Base-by-base conservation (phyloP, 2,113 vertebrate genomes). In the Triplophysa siluroides region DNA sequence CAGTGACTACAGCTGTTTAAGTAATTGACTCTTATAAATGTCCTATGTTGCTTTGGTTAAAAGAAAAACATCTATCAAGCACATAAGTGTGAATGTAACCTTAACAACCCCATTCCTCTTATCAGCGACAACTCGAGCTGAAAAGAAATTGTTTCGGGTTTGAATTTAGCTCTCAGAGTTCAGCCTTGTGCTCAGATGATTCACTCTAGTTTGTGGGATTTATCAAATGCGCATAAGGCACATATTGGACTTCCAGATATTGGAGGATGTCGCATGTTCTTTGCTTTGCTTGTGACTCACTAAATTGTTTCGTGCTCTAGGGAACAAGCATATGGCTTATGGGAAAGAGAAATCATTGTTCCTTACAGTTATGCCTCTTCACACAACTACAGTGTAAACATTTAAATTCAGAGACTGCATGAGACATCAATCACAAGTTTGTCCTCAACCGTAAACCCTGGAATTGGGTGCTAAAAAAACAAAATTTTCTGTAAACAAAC, bases 301-400 rank as follows among this genome's bases (percentile, higher is more conserved):
- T 58, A 60, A 73, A 78, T 67, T 38, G 62, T 67, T 78, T 60
- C 50, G 70, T 82, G 81, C 76, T 67, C 50, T 70, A 13, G 50
- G 61, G 63, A 41, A 26, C 18, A 67, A 74, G 69, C 63, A 38
- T 58, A 67, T 79, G 58, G 47, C 72, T 83, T 76, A 71, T 43
- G 61, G 24, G 33, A 18, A 13, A 54, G 0, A 14, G 21, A 70
- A 70, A 23, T 70, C 21, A 10, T 70, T 33, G 63, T 76, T 38
- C 68, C 47, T 56, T 23, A 19, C 21, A 19, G 50, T 50, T n/a
- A 79, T 75, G 62, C 58, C 56, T 54, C 21, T 52, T 79, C 72
- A 79, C 62, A 64, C 58, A 21, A 70, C 38, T 58, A 23, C 7
- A 54, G 38, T 71, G 56, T 29, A 60, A 62, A 70, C 58, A 79